Percentiles rank a stretch among this genome's conserved stretches.
phyloP scores from a whole-genome alignment of 2,888 invertebrate species.

The Ethmia dodecea region DNA sequence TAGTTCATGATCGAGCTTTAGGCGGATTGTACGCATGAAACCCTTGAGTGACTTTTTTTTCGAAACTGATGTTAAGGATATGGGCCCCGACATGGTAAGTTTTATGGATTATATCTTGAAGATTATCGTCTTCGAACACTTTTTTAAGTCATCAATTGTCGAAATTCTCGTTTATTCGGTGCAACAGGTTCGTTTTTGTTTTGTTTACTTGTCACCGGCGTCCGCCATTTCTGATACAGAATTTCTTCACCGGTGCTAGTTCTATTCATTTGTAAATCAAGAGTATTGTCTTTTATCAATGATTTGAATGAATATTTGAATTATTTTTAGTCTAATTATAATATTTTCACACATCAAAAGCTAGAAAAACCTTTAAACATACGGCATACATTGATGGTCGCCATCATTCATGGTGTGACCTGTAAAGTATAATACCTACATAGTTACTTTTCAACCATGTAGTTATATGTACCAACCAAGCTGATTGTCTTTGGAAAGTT shows the following conservation, averaged over 20 bases:
- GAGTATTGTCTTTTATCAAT: too few relatives aligned
- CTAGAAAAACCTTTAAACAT: not conserved
- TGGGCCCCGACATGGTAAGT: slow-evolving; percentile 89
- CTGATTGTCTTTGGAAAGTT: too few relatives aligned
- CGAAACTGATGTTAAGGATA: slow-evolving; percentile 86
- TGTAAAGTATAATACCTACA: not conserved
- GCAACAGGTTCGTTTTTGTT: slow-evolving; percentile 80
- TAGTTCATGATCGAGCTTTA: slow-evolving; percentile 63
- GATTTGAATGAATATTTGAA: not conserved
- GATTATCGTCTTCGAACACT: slow-evolving; percentile 29
- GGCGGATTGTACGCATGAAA: slow-evolving; percentile 79
- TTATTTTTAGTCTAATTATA: not conserved
- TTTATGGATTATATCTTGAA: slow-evolving; percentile 32
- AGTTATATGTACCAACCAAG: too few relatives aligned
- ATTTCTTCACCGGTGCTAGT: slow-evolving; percentile 65
- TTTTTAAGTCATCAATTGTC: slow-evolving; percentile 65
- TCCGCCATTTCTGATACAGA: slow-evolving; percentile 75
- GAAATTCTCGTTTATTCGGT: slow-evolving; percentile 47
- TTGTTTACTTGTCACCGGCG: slow-evolving; percentile 80
- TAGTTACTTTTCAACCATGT: too few relatives aligned
- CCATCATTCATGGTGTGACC: slow-evolving; percentile 11
- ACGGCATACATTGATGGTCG: slow-evolving; percentile 5
- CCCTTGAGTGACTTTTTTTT: slow-evolving; percentile 83
- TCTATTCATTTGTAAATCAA: not conserved
- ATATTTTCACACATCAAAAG: not conserved